phyloP scores from a whole-genome alignment of 2,113 vertebrate genomes.

The Lucifuga dentata region DNA sequence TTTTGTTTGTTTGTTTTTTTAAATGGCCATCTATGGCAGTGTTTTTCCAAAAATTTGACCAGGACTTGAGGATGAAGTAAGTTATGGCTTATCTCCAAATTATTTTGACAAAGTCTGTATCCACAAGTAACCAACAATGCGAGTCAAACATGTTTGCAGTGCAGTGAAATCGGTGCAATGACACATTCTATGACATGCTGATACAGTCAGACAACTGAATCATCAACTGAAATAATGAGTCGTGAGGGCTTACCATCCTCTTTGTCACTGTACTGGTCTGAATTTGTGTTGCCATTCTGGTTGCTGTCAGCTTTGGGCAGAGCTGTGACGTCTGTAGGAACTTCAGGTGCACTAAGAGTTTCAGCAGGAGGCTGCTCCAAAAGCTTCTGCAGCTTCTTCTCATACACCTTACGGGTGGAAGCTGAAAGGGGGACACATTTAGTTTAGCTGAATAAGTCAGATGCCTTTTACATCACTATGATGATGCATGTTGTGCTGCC shows the following conservation, averaged over 20 bases:
- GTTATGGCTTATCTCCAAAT: too few species aligned
- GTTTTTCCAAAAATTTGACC: too few species aligned
- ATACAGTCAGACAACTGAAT: too few species aligned
- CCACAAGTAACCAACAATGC: too few species aligned
- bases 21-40: too few species aligned
- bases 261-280: constrained; percentile 96
- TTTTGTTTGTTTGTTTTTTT: too few species aligned
- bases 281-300: constrained; percentile 93
- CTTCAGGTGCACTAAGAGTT: constrained; percentile 46
- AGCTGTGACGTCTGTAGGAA: constrained; percentile 79
- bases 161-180: too few species aligned
- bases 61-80: too few species aligned
- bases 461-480: not conserved
- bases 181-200: too few species aligned
- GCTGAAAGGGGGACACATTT: constrained; percentile 70
- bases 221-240: not conserved
- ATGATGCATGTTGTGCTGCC: not conserved
- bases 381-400: constrained; percentile 92
- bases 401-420: constrained; percentile 92
- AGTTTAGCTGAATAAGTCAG: not conserved
- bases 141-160: too few species aligned
- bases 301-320: constrained; percentile 87
- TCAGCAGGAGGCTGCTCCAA: constrained; percentile 86
- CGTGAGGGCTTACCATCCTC: constrained; percentile 88
- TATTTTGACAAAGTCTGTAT: too few species aligned